Conservation (phyloP, 2,797 vertebrate genomes). For the Coracias cyanogaster region DNA sequence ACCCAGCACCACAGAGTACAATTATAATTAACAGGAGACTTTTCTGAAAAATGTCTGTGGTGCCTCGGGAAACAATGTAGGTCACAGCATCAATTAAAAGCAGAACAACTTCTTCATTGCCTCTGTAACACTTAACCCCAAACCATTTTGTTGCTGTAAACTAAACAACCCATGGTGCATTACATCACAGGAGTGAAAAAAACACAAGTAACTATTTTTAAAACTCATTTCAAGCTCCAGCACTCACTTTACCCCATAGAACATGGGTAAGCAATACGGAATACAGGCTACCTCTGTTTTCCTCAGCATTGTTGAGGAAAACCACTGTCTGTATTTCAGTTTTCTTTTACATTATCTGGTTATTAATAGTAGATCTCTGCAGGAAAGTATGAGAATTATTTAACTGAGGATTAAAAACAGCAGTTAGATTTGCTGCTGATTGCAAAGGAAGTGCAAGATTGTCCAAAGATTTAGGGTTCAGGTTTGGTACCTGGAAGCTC, state of each 20-base stretch:
- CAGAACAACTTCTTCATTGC: slow-evolving; percentile 43
- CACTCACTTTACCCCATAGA: not conserved
- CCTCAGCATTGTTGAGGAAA: not conserved
- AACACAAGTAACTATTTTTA: not conserved
- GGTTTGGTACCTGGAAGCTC: not conserved
- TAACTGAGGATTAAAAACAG: not conserved
- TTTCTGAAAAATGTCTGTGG: slow-evolving; percentile 40
- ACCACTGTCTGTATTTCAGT: not conserved
- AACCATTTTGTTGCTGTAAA: slow-evolving; percentile 4
- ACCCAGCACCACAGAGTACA: slow-evolving; percentile 42
- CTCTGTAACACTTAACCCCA: slow-evolving; percentile 41
- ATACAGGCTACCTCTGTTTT: not conserved
- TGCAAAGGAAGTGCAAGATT: not conserved
- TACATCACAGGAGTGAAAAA: not conserved
- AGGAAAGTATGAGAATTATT: not conserved
- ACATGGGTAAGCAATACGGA: not conserved
- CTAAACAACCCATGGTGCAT: not conserved
- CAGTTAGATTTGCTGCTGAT: not conserved
- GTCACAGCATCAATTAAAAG: slow-evolving; percentile 62
- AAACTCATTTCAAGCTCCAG: not conserved
- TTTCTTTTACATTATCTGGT: not conserved
- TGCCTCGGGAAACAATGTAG: slow-evolving; percentile 49
- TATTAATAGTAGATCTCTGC: not conserved
- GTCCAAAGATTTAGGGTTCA: not conserved
- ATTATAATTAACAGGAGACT: slow-evolving; percentile 65